Evolutionary conservation across 2,888 invertebrate genomes (phyloP), one percentile per base, ranked within the genome.

Genomic region (Pammene aurita): DNA sequence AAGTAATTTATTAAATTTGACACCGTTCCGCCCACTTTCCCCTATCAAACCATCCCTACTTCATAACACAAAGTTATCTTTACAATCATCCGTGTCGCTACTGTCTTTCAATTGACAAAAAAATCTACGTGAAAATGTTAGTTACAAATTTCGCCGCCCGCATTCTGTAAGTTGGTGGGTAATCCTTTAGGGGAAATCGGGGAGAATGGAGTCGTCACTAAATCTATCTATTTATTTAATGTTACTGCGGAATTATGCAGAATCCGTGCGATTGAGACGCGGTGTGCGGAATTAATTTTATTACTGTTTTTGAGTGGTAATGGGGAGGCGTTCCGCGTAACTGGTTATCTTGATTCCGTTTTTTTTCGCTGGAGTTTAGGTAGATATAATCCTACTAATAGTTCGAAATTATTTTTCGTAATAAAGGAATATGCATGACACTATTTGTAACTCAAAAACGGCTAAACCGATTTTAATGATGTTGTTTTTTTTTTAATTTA

Each of bases 1-100:
- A 76, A 77, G 76, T 84, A 84, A 92, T 92, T 89, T 89, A 85
- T 90, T 90, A 88, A 83, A 86, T 84, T 78, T 86, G 89, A 87
- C 90, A 84, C 83, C 70, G 72, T 78, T 77, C 84, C 91, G 90
- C 91, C 90, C 82, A 85, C 87, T 88, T 88, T 84, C 83, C 85
- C 89, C 87, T 85, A 86, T 82, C 42, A 57, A 35, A 48, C 55
- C 54, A 63, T 61, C 66, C 48, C 66, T 41, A 66, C 54, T 66
- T 54, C 34, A 54, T 41, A 48, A 18, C n/a, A 48, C 69, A 41
- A 65, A 69, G 7, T 48, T 46, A 58, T 13, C 5, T 16, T n/a
- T 54, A 14, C 58, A 41, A 46, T 9, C 38, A 26, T 5, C 7
- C 2, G 55, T 16, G 60, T 18, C 64, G 64, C 60, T 38, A 46